Percentiles rank a stretch among this genome's conserved stretches.
Conservation (phyloP, 2,113 vertebrate genomes). For the Myanophis thanlyinensis region DNA sequence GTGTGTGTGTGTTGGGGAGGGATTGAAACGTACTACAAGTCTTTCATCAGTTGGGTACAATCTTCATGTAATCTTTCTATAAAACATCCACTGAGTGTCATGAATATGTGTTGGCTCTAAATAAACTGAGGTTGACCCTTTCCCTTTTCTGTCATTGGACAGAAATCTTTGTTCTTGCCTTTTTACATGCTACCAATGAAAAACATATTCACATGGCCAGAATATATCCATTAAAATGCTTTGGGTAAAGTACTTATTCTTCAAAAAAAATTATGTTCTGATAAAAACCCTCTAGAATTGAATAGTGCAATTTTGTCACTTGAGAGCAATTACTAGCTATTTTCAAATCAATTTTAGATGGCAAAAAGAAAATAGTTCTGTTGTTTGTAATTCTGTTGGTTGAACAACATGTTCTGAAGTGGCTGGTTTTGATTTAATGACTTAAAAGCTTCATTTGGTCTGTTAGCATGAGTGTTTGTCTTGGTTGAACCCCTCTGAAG, state of each 20-base stretch:
- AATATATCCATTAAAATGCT: background rate
- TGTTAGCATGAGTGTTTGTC: constrained; percentile 9
- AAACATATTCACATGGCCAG: background rate
- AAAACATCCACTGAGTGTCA: background rate
- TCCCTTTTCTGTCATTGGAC: background rate
- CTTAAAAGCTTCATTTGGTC: constrained; percentile 22
- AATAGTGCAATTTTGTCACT: constrained; percentile 17
- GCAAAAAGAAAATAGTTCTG: constrained; percentile 16
- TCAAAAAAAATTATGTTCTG: background rate
- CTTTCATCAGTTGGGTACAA: background rate
- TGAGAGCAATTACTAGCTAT: constrained; percentile 22
- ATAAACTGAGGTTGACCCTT: background rate
- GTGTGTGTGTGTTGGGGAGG: background rate
- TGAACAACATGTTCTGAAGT: constrained; percentile 2
- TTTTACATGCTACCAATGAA: background rate
- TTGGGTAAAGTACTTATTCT: background rate
- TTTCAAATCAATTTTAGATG: constrained; percentile 28
- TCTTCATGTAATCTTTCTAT: background rate
- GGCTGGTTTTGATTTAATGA: constrained; percentile 8
- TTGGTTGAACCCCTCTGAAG: background rate
- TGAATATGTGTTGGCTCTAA: background rate
- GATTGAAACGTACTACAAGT: background rate
- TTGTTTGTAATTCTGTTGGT: constrained; percentile 15
- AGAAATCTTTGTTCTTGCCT: background rate
- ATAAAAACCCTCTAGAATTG: constrained; percentile 14